These are phyloP conservation scores for Rhabdornis inornatus DNA, from an alignment of 2,113 vertebrate species.

Conservation along the genomic window DNA sequence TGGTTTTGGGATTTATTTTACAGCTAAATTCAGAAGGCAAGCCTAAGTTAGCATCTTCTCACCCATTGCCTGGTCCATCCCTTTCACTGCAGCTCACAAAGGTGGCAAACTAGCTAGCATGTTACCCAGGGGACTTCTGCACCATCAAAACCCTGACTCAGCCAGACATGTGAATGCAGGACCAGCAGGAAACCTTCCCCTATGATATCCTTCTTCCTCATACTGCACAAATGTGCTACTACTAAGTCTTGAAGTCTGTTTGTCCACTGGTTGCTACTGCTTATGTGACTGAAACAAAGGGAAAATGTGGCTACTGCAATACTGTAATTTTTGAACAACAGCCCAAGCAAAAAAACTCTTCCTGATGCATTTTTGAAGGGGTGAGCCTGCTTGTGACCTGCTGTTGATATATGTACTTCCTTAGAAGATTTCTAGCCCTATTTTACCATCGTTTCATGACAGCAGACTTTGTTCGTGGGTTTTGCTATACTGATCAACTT, in stretches of 20 bases:
- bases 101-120: background rate
- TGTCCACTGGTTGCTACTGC: background rate
- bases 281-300: background rate
- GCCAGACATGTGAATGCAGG: background rate
- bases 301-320: background rate
- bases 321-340: background rate
- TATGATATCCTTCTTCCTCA: fast-evolving
- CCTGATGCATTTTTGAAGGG: background rate
- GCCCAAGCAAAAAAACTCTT: background rate
- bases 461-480: background rate
- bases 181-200: background rate
- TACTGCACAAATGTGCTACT: background rate
- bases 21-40: background rate
- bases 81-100: background rate
- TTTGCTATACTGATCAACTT: background rate
- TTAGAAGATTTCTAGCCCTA: background rate
- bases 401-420: background rate
- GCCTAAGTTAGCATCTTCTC: background rate
- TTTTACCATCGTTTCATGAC: background rate
- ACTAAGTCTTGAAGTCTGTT: background rate
- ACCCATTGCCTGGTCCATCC: background rate
- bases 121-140: background rate
- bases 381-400: background rate
- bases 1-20: background rate
- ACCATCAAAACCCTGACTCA: background rate